phyloP scores from a whole-genome alignment of 2,113 vertebrate species.

The Coracopsis vasa region DNA sequence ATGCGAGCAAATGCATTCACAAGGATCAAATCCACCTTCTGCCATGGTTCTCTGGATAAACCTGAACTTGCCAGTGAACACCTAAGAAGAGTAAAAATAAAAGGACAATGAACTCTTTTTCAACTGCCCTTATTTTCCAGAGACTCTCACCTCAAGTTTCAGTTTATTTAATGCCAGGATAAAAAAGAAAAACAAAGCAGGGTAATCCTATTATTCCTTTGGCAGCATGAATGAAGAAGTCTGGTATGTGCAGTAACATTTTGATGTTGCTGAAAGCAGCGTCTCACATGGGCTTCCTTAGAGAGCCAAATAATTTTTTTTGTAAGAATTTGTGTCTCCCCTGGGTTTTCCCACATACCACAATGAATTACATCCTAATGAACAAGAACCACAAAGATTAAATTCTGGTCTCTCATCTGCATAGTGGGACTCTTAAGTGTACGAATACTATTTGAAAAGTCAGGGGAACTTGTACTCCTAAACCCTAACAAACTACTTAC shows the following conservation, averaged over 20 bases:
- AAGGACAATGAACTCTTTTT: conserved; percentile 47
- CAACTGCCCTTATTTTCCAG: conserved; percentile 51
- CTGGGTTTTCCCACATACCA: not conserved
- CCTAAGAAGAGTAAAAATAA: conserved; percentile 56
- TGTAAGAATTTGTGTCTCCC: not conserved
- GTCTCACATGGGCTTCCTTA: not conserved
- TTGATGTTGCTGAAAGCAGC: not conserved
- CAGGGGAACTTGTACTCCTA: not conserved
- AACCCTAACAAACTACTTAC: not conserved
- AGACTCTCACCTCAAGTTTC: conserved; percentile 42
- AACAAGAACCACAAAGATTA: not conserved
- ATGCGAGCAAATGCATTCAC: conserved; percentile 95
- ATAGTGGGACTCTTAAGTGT: not conserved
- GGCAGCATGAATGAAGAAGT: conserved; percentile 44
- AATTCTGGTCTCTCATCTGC: not conserved
- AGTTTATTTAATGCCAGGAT: conserved; percentile 25
- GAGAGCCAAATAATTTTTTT: not conserved
- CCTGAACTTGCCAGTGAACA: conserved; percentile 53
- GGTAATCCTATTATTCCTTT: conserved; percentile 62
- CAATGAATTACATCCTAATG: not conserved
- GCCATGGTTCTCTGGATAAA: conserved; percentile 83
- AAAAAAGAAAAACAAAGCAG: conserved; percentile 47
- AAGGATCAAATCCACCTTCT: conserved; percentile 95
- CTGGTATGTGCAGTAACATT: conserved; percentile 19
- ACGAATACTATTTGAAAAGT: not conserved